phyloP scores from a whole-genome alignment of 1,140 invertebrate species.

The Onthophagus taurus region DNA sequence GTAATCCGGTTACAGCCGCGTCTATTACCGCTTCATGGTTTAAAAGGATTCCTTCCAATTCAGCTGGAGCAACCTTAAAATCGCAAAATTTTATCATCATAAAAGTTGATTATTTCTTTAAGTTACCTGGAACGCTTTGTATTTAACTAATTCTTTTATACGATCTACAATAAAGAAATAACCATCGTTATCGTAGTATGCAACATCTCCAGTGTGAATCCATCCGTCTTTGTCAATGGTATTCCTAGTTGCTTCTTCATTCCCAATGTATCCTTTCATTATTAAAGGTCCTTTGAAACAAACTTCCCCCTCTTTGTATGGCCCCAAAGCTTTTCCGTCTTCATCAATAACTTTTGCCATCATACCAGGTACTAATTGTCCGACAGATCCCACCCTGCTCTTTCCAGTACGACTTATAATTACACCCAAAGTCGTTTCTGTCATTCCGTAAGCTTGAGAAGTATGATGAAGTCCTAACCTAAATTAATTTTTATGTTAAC shows the following conservation, averaged over 20 bases:
- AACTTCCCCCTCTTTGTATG: conserved; percentile 56
- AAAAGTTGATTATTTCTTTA: background rate
- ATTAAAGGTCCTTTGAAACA: conserved; percentile 57
- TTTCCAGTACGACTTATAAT: conserved; percentile 18
- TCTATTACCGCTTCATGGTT: conserved; percentile 56
- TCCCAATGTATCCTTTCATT: conserved; percentile 58
- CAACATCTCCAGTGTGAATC: conserved; percentile 75
- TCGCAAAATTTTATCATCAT: background rate
- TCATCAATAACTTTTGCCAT: conserved; percentile 54
- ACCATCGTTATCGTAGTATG: conserved; percentile 59
- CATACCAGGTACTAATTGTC: conserved; percentile 49
- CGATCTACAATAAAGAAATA: conserved; percentile 65
- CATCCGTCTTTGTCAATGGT: conserved; percentile 62
- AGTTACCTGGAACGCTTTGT: conserved; percentile 61
- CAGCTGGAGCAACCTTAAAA: conserved; percentile 65
- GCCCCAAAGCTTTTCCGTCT: conserved; percentile 49
- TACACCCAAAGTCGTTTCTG: conserved; percentile 51
- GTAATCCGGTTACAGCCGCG: conserved; percentile 62
- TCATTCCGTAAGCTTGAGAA: conserved; percentile 60
- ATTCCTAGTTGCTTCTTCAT: conserved; percentile 51
- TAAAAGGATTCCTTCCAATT: conserved; percentile 61
- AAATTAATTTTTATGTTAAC: background rate
- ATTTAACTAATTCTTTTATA: conserved; percentile 72
- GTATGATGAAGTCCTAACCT: conserved; percentile 36
- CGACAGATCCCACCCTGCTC: conserved; percentile 48